A percentile compares a stretch with the other conserved stretches of the same genome.
Evolutionary conservation across 2,797 vertebrate genomes (phyloP).

Genomic region (Cynopterus sphinx): DNA sequence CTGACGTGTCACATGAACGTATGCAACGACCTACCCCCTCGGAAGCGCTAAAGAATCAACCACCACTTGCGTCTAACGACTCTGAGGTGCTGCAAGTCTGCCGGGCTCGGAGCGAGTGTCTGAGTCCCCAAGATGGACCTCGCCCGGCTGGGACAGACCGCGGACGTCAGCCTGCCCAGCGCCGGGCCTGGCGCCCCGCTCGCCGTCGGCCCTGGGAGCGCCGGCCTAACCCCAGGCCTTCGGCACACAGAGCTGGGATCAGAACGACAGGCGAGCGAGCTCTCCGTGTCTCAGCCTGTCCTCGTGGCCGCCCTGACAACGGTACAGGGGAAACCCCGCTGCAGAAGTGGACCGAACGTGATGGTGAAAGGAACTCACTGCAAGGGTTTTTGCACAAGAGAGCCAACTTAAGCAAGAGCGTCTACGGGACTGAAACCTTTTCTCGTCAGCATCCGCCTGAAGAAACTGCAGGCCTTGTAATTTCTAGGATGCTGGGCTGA

Average conservation of each 20-base stretch:
- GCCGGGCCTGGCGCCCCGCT: too few relatives aligned
- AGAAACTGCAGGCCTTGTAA: background rate
- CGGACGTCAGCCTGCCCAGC: too few relatives aligned
- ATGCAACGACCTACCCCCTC: background rate
- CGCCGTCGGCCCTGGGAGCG: accelerated
- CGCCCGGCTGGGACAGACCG: too few relatives aligned
- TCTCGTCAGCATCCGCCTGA: background rate
- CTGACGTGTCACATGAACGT: background rate
- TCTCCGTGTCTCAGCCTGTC: background rate
- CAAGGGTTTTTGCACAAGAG: background rate
- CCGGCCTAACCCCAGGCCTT: background rate
- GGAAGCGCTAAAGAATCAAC: background rate
- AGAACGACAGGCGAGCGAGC: background rate
- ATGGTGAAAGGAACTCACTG: background rate
- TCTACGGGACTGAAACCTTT: background rate
- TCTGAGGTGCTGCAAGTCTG: background rate
- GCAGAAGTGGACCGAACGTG: background rate
- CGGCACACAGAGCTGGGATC: accelerated
- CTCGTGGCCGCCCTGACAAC: background rate
- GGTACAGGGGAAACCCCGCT: background rate
- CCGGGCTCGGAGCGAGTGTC: background rate
- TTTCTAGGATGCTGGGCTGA: background rate
- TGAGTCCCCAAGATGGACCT: too few relatives aligned
- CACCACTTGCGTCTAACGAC: background rate
- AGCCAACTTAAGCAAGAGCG: background rate